Conservation (phyloP, 2,888 invertebrate genomes). For the Orgyia antiqua region DNA sequence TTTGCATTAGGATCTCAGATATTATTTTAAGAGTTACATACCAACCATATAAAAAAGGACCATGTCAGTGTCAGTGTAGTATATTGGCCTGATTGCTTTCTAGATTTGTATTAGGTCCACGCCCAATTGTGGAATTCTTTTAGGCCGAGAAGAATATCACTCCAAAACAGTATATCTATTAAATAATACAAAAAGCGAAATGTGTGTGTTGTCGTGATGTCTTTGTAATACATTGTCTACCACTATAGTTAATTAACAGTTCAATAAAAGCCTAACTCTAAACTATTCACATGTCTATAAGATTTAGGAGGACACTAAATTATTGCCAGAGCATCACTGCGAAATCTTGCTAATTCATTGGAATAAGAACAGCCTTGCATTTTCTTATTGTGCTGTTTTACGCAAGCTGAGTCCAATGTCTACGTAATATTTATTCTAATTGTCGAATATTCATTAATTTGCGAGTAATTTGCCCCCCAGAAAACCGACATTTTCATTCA, state of each 20-base stretch:
- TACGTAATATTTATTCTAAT: conserved; percentile 42
- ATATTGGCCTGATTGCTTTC: no score
- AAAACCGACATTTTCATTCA: conserved; percentile 13
- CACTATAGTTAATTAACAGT: conserved; percentile 8
- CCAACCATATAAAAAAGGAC: no score
- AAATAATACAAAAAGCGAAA: no score
- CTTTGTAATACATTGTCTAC: no score
- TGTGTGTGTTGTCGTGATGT: no score
- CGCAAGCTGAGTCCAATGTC: conserved; percentile 38
- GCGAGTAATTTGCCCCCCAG: conserved; percentile 33
- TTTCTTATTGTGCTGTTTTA: conserved; percentile 45
- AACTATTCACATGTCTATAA: conserved; percentile 19
- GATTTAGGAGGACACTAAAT: conserved; percentile 24
- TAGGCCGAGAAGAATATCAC: no score
- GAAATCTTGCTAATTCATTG: conserved; percentile 36
- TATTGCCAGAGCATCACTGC: conserved; percentile 16
- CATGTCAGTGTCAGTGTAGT: no score
- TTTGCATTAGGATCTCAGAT: no score
- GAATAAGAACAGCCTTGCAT: conserved; percentile 41
- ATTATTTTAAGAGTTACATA: no score
- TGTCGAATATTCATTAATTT: conserved; percentile 59
- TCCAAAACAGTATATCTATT: no score
- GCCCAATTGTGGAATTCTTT: no score
- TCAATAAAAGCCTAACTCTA: conserved; percentile 3
- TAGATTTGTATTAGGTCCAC: no score